Percentiles rank a stretch among this genome's conserved stretches.
These are phyloP conservation scores for Plagiodera versicolora DNA, from an alignment of 2,888 invertebrate species.

Conservation along the genomic window DNA sequence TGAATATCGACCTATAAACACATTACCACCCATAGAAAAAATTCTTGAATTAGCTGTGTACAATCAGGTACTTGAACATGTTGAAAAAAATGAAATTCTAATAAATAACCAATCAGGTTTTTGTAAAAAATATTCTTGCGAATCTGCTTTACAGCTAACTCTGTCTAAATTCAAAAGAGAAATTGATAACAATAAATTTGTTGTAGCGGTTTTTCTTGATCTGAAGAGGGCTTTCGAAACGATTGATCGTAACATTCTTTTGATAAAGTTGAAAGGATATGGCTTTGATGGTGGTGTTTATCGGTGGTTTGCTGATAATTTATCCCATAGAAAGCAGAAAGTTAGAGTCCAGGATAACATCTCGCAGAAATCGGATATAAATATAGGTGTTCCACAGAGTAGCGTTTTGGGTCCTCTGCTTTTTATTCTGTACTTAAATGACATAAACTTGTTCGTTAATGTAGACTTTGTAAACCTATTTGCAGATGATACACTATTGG, in stretches of 20 bases:
- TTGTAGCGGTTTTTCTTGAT: not conserved
- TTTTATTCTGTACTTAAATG: slow-evolving; percentile 3
- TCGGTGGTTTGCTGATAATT: slow-evolving; percentile 1
- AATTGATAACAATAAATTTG: not conserved
- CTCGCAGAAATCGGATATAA: not conserved
- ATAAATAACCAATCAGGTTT: slow-evolving; percentile 7
- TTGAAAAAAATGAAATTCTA: slow-evolving; percentile 7
- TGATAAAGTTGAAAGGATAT: not conserved
- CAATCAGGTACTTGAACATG: slow-evolving; percentile 3
- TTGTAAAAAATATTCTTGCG: not conserved
- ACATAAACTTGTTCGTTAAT: slow-evolving; percentile 5
- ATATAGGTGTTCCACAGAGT: not conserved
- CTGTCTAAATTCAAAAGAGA: not conserved
- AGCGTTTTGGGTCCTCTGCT: not conserved
- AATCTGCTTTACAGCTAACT: not conserved
- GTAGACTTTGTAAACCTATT: slow-evolving; percentile 9
- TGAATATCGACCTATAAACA: slow-evolving; percentile 6
- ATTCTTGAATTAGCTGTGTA: not conserved
- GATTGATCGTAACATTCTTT: not conserved
- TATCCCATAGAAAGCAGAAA: slow-evolving; percentile 2
- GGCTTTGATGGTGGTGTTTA: slow-evolving; percentile 1
- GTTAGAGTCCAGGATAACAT: not conserved
- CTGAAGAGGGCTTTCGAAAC: not conserved
- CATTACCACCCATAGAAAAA: slow-evolving; percentile 9
- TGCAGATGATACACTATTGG: slow-evolving; percentile 11